Conservation (phyloP, 1,140 invertebrate species). For the Anastatus disparis region DNA sequence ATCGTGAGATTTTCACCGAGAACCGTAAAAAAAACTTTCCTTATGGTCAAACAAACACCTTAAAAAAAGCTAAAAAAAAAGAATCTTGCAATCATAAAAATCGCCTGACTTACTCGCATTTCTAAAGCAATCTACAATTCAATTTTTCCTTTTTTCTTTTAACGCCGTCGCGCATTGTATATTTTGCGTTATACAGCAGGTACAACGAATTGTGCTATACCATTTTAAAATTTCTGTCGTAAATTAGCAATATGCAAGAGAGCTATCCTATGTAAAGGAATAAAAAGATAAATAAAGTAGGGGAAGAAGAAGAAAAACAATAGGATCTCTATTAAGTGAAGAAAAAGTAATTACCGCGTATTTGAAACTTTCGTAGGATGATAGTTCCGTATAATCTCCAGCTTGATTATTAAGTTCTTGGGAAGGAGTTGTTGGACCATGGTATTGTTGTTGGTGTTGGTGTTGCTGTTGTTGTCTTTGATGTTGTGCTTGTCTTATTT, state of each 20-base stretch:
- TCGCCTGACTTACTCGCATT: neutral
- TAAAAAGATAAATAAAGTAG: too few species aligned
- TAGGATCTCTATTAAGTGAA: too few species aligned
- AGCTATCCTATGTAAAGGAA: too few species aligned
- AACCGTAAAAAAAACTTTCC: neutral
- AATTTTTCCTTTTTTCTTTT: neutral
- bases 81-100: too few species aligned
- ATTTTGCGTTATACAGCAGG: too few species aligned
- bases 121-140: conserved; percentile 17
- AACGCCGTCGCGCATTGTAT: too few species aligned
- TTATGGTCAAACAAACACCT: neutral
- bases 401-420: conserved; percentile 36
- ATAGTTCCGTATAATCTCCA: conserved; percentile 34
- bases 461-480: neutral
- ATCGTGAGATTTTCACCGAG: neutral
- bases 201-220: too few species aligned
- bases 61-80: too few species aligned
- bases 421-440: conserved; percentile 28
- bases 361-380: conserved; percentile 36
- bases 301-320: too few species aligned
- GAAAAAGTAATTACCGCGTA: conserved; percentile 32
- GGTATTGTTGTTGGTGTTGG: conserved; percentile 44
- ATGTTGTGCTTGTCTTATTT: conserved; percentile 22
- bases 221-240: too few species aligned
- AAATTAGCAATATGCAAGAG: conserved; percentile 28